A percentile compares a stretch with the other conserved stretches of the same genome.
phyloP scores from a whole-genome alignment of 2,797 vertebrate genomes.

The Enteromius argenteus region DNA sequence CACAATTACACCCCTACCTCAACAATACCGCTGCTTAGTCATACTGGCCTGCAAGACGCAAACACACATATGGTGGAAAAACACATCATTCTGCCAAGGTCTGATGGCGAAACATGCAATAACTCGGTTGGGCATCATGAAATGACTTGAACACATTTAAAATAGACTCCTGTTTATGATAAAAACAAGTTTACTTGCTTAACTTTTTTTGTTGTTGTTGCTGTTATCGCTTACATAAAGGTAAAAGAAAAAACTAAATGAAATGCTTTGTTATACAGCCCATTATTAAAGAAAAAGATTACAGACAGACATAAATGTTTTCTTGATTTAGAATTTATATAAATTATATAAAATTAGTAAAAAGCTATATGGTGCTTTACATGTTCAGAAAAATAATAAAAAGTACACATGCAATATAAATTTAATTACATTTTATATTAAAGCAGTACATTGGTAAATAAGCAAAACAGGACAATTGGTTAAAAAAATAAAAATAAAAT shows the following conservation, averaged over 20 bases:
- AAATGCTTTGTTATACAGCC: slow-evolving; percentile 2
- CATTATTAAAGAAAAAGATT: neutral
- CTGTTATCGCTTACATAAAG: neutral
- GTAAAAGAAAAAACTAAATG: neutral
- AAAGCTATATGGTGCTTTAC: neutral
- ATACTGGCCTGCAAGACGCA: slow-evolving; percentile 49
- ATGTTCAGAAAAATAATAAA: neutral
- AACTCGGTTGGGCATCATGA: neutral
- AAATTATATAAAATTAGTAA: neutral
- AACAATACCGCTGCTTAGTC: slow-evolving; percentile 63
- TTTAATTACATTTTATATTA: neutral
- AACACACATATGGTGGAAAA: slow-evolving; percentile 51
- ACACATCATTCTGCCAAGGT: slow-evolving; percentile 31
- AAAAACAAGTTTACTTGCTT: neutral
- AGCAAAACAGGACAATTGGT: neutral
- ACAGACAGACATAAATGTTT: neutral
- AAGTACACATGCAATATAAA: neutral
- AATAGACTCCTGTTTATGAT: slow-evolving; percentile 3
- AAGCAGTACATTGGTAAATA: neutral
- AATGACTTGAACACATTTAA: slow-evolving; percentile 8
- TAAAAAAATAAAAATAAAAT: no score
- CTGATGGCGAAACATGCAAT: slow-evolving; percentile 18
- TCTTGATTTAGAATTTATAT: neutral
- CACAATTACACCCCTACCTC: slow-evolving; percentile 60
- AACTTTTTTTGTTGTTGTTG: neutral